Base-by-base conservation (phyloP, 2,888 invertebrate genomes). In the Lacanobia oleracea region DNA sequence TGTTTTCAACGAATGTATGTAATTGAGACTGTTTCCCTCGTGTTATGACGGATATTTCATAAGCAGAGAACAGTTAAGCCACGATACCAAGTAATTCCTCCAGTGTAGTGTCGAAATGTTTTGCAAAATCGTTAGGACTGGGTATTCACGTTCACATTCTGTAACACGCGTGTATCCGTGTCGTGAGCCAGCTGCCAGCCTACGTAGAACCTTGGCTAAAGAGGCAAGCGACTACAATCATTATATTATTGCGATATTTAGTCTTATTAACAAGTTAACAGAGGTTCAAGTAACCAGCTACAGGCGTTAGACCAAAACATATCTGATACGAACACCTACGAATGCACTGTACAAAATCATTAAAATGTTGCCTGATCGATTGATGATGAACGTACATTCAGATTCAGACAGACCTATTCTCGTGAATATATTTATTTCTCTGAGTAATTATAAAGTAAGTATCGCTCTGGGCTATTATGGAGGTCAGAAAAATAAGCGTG, bases 131-230 rank as follows among this genome's bases (percentile, higher is more conserved):
- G 66, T 64, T 85, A 79, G 79, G 77, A 78, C 79, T 76, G 72
- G 67, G 77, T 77, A 73, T 76, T 77, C 85, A 78, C 85, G 82
- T 78, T 85, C 79, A 82, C 82, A 84, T 85, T 85, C 74, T 75
- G 74, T 71, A 72, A 53, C 69, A 72, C 79, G 72, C 71, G 72
- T 77, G 76, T 81, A 77, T 75, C 78, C 71, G 76, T 50, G 67
- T 79, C 63, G 70, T 74, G 82, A 81, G 68, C 67, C 64, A 68
- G 75, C 70, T 40, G 51, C 59, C 74, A 65, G 59, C 74, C 69
- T 75, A 76, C 65, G 72, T 63, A 64, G 63, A 79, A 75, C 82
- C 85, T 85, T 82, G 78, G 63, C 40, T 75, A 27, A 62, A 67
- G 54, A 75, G 64, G 37, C 65, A 37, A 65, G 23, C 67, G 63